Base-by-base conservation (phyloP, 2,113 vertebrate species). In the Montifringilla adamsi region DNA sequence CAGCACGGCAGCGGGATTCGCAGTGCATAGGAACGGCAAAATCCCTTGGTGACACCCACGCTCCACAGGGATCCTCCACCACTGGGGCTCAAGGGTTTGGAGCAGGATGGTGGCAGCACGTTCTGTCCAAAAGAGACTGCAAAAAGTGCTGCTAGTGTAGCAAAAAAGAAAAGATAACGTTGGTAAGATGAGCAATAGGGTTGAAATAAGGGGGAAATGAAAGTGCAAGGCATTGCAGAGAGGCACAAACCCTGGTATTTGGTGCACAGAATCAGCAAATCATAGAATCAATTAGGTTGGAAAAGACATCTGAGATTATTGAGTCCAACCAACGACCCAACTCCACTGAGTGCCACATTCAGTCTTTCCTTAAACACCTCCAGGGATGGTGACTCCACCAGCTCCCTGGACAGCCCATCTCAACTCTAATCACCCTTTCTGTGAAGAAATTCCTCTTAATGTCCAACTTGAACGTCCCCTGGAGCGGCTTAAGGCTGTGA, bases 141-240 rank as follows among this genome's bases (percentile, higher is more conserved):
- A 66, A 49, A 30, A 77, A 33, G 74, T 72, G 52, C 39, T 64
- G 66, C 47, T 52, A 68, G 56, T 0, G 0, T 0, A n/a, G 59
- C 0, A 2, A 11, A 18, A n/a, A 44, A n/a, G 6, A 24, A 33
- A 39, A 15, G 27, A 27, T 4, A 9, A 49, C 7, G n/a, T 26
- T 39, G 26, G 15, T 21, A 46, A 35, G 43, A 60, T 53, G 16
- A 75, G 77, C 68, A 63, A 24, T 15, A 6, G 2, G 19, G 47
- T 16, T 5, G 28, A 53, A 59, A 17, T 2, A 44, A 55, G 6
- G 2, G 21, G 1, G 13, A 13, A 43, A 20, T 35, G 5, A 31
- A 74, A 88, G 46, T 0, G 13, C 21, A 16, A 64, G 46, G 62
- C 72, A 91, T 26, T 23, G 39, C 55, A 11, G 27, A 35, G 33